Base-by-base conservation (phyloP, 2,888 invertebrate genomes). In the Hyposoter didymator region DNA sequence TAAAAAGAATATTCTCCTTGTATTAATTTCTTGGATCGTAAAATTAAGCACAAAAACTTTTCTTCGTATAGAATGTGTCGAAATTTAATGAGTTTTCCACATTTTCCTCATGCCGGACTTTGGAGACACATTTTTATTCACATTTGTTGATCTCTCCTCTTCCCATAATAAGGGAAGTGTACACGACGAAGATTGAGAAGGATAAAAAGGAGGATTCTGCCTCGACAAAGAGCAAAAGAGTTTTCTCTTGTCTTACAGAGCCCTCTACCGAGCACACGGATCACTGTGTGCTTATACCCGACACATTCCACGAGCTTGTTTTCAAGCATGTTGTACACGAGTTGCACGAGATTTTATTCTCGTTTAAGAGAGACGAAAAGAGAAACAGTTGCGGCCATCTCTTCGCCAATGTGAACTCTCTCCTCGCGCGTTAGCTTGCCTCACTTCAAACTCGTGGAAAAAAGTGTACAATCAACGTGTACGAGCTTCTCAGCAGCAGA, bases 281-380 rank as follows among this genome's bases (percentile, higher is more conserved):
- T 87, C 74, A 4, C 32, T 35, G 35, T 67, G 88, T 84, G 66
- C 73, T 80, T 83, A 78, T 81, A 89, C 87, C 88, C 88, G 80
- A 78, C 87, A 89, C 92, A 92, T 92, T 92, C 92, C 91, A 83
- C 90, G 89, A 89, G 85, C 92, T 92, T 92, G 92, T 92, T 92
- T 90, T 90, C 86, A 84, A 88, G 84, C 90, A 87, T 91, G 91
- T 88, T 90, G 89, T 91, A 92, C 91, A 90, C 87, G 86, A 85
- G 88, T 80, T 81, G 78, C 75, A 52, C 78, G 76, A 82, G 86
- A 84, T 80, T 82, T 85, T 81, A 84, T 80, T 74, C 64, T 64
- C 70, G 49, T 64, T 62, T 45, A 43, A 66, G 49, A 78, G 82
- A 78, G 76, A 39, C 67, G 67, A 75, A 82, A 85, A 90, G 87